phyloP scores from a whole-genome alignment of 2,888 invertebrate genomes.

The Panopea generosa region DNA sequence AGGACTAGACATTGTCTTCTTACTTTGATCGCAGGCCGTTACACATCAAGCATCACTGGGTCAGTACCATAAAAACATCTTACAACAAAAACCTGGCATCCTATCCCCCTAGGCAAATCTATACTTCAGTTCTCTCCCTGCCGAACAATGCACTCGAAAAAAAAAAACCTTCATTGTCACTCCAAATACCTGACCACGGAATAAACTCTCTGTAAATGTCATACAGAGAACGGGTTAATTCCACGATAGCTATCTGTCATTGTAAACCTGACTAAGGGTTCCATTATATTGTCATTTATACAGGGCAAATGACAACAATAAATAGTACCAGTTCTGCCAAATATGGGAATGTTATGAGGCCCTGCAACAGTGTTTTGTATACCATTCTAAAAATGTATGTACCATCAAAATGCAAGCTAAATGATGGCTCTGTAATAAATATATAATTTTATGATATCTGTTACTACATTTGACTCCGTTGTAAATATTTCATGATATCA shows the following conservation, averaged over 20 bases:
- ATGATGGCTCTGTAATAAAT: too few species aligned
- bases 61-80: slow-evolving; percentile 45
- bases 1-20: slow-evolving; percentile 9
- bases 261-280: slow-evolving; percentile 42
- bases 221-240: slow-evolving; percentile 22
- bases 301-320: slow-evolving; percentile 23
- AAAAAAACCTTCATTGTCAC: slow-evolving; percentile 26
- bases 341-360: slow-evolving; percentile 1
- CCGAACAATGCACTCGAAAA: slow-evolving; percentile 8
- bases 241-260: slow-evolving; percentile 44
- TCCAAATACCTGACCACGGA: slow-evolving; percentile 18
- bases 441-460: too few species aligned
- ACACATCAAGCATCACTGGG: slow-evolving; percentile 34
- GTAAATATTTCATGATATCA: too few species aligned
- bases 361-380: neutral
- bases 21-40: slow-evolving; percentile 13
- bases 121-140: slow-evolving; percentile 6
- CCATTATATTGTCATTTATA: slow-evolving; percentile 38
- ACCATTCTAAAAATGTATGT: too few species aligned
- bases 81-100: slow-evolving; percentile 34
- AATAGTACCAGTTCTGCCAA: slow-evolving; percentile 25
- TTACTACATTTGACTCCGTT: too few species aligned
- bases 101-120: slow-evolving; percentile 23
- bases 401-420: too few species aligned
- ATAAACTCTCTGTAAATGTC: slow-evolving; percentile 44